Evolutionary conservation across 2,888 invertebrate genomes (phyloP), one percentile per base, ranked within the genome.

Genomic region (Apotomis turbidana): DNA sequence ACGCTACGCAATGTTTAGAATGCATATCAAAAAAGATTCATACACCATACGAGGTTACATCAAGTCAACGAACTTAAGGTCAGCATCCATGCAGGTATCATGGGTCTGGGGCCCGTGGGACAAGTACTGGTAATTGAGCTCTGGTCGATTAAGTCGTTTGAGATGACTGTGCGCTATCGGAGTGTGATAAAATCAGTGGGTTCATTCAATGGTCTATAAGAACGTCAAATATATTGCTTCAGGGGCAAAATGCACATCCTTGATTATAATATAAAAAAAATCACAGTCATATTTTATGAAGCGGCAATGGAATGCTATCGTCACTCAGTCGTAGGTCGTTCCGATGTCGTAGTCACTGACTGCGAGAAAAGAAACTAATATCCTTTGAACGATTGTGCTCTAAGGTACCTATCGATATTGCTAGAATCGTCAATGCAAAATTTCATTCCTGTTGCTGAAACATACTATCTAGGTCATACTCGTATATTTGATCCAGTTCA

Each of bases 41-140:
- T 68, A 51, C 51, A 41, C 67, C 57, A 61, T 78, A 77, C 78
- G 81, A 83, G 81, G 83, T 75, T 81, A 77, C 13, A 15, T 13
- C 52, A 73, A 78, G 85, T 80, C 85, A 68, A 73, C 70, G 83
- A 83, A 79, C 84, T 74, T 64, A 81, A 84, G 85, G 86, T 86
- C 85, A 84, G 75, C 79, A 80, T 62, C 59, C 46, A 44, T 71
- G 51, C 71, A 68, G 71, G 67, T 61, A 67, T 38, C 57, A 57
- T 12, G 51, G 71, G 61, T 58, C 67, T 38, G 27, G n/a, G 5
- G 38, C 41, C 38, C 27, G 41, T 57, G 10, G 55, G 5, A 15
- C 61, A 51, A 44, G 61, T 58, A 71, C 61, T 13, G 61, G 57
- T 62, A 62, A 71, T 71, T 71, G 67, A 66, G 15, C 60, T 67